Evolutionary conservation across 2,797 vertebrate genomes (phyloP).

Genomic region (Atherinosoma microstoma): DNA sequence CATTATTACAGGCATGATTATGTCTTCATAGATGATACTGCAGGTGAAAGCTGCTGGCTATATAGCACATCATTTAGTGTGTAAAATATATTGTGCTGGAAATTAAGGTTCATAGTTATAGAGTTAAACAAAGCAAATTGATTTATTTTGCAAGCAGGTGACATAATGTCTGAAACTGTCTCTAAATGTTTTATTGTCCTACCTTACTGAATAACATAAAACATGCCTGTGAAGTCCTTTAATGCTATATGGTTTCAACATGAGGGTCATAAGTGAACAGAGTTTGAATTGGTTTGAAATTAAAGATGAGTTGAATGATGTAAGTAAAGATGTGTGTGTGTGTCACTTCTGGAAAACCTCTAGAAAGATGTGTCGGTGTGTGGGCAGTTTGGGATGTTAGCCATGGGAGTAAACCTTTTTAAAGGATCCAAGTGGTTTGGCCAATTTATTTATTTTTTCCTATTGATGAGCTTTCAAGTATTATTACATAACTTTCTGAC

Average conservation of each 20-base stretch:
- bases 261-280: no score
- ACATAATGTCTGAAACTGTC: neutral
- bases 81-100: slow-evolving; percentile 18
- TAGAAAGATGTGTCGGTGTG: no score
- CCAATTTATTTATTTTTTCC: no score
- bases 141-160: neutral
- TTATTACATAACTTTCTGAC: no score
- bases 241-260: neutral
- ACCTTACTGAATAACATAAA: neutral
- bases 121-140: neutral
- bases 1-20: slow-evolving; percentile 12
- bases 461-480: no score
- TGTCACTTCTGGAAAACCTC: no score
- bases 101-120: slow-evolving; percentile 1
- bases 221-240: neutral
- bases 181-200: neutral
- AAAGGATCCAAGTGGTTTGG: no score
- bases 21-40: slow-evolving; percentile 10
- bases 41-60: slow-evolving; percentile 21
- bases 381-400: no score
- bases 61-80: slow-evolving; percentile 3
- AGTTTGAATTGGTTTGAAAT: no score
- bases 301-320: no score
- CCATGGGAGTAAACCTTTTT: no score
- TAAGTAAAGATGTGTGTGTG: no score